phyloP scores from a whole-genome alignment of 1,140 invertebrate genomes.

The Paralvinella palmiformis region DNA sequence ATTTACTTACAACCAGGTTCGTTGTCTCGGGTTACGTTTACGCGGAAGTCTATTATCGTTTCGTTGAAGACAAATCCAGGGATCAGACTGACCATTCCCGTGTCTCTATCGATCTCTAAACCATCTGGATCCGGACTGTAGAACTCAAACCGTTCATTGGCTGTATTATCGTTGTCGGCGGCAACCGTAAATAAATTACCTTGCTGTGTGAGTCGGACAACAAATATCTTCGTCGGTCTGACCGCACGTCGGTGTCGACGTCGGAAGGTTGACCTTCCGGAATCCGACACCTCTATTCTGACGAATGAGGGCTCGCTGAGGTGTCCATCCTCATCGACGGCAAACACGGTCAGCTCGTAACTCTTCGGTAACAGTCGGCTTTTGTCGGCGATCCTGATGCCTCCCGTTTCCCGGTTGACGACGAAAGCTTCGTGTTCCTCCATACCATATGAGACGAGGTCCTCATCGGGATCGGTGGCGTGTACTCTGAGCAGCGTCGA shows the following conservation, averaged over 20 bases:
- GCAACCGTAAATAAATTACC: neutral
- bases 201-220: neutral
- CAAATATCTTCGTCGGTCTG: neutral
- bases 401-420: neutral
- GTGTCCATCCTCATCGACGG: neutral
- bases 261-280: neutral
- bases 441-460: neutral
- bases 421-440: neutral
- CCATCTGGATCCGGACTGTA: neutral
- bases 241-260: neutral
- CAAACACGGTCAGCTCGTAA: slow-evolving; percentile 1
- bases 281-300: neutral
- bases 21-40: neutral
- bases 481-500: neutral
- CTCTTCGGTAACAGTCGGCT: neutral
- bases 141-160: neutral
- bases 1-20: slow-evolving; percentile 3
- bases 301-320: neutral
- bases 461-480: neutral
- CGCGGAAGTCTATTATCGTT: neutral
- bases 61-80: neutral
- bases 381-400: neutral
- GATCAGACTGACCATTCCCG: slow-evolving; percentile 1
- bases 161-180: neutral
- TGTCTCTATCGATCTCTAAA: too few species aligned